phyloP scores from a whole-genome alignment of 2,888 invertebrate species.

The Caenorhabditis sp. region DNA sequence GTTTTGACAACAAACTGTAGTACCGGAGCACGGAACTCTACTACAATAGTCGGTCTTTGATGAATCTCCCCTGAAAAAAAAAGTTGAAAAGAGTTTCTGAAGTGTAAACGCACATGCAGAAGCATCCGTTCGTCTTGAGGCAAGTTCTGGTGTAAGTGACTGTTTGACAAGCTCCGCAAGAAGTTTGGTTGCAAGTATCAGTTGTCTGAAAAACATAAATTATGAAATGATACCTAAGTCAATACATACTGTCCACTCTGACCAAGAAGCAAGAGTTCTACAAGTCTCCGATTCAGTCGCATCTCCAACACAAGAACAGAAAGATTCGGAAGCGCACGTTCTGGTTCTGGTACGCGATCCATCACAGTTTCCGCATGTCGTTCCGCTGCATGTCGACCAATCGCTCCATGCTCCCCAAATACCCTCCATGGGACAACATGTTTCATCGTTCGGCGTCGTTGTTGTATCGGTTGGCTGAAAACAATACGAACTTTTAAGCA shows the following conservation, averaged over 20 bases:
- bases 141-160: conserved; percentile 43
- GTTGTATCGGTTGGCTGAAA: conserved; percentile 48
- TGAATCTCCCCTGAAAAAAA: conserved; percentile 28
- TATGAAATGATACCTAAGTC: neutral
- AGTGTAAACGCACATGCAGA: conserved; percentile 45
- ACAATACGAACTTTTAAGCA: neutral
- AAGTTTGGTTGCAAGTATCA: conserved; percentile 46
- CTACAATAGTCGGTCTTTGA: conserved; percentile 46
- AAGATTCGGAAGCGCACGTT: conserved; percentile 40
- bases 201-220: conserved; percentile 36
- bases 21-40: conserved; percentile 32
- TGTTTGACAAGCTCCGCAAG: conserved; percentile 51
- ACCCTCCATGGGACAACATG: conserved; percentile 61
- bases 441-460: conserved; percentile 19
- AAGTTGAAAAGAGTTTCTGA: neutral
- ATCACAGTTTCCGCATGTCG: conserved; percentile 63
- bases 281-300: conserved; percentile 45
- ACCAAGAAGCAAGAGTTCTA: conserved; percentile 49
- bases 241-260: conserved; percentile 59
- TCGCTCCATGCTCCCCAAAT: conserved; percentile 67
- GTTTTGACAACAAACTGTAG: conserved; percentile 38
- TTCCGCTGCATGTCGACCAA: conserved; percentile 64
- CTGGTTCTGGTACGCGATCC: conserved; percentile 49
- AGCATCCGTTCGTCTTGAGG: conserved; percentile 43
- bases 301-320: conserved; percentile 56